Evolutionary conservation across 2,888 invertebrate species (phyloP), one percentile per base, ranked within the genome.

Genomic region (Diaphora mendica): DNA sequence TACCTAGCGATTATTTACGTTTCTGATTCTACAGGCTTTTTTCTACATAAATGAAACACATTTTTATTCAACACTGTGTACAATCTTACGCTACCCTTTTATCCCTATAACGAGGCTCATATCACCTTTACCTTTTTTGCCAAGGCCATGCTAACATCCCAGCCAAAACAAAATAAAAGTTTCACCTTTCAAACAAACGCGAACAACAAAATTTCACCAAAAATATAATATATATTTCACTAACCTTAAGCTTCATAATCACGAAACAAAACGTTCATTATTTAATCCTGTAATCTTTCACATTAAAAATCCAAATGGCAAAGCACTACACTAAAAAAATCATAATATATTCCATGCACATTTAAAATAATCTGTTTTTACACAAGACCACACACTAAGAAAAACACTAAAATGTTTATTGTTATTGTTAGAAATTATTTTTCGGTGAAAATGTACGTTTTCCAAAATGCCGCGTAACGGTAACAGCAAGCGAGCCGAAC

Each of bases 401-500:
- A 68, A 77, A 75, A 71, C 78, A 79, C 79, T 62, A 15, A 30
- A 77, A 75, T 76, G 79, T 85, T 83, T 81, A 70, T 78, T 79
- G 74, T 72, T 72, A 62, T 78, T 79, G 72, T 70, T 70, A 4
- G 44, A 64, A 51, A 81, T 66, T 75, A 77, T 79, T 77, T 78
- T 71, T 74, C 78, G 42, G 64, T 59, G 75, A 80, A 77, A 82
- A 83, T 86, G 86, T 90, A 90, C 91, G 88, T 86, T 87, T 88
- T 91, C 90, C 84, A 84, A 86, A 86, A 87, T 81, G 83, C 83
- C 87, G 88, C 88, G 87, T 89, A 88, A 88, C 75, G 80, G 73
- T 71, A 73, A 65, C 70, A 72, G 69, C 79, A 73, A 75, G 75
- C 74, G 76, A 66, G 35, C 44, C 64, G 79, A 79, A 79, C 83